Percentiles rank a stretch among this genome's conserved stretches.
These are phyloP conservation scores for Psittacula cyanocephala DNA, from an alignment of 2,113 vertebrate species.

Conservation along the genomic window DNA sequence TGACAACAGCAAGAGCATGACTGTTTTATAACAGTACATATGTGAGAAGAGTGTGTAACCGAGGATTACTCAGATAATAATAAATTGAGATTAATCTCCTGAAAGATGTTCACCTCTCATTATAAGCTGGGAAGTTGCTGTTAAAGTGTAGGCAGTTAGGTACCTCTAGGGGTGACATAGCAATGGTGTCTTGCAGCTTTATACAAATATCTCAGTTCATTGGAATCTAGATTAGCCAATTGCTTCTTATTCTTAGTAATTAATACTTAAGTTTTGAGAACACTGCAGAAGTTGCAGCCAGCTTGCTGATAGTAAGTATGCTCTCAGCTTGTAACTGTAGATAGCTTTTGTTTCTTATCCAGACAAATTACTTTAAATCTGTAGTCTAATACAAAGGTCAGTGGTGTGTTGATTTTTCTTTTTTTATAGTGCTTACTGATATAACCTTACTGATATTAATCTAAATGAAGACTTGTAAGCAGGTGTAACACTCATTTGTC, in stretches of 20 bases:
- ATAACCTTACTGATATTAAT: not conserved
- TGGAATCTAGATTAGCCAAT: conserved; percentile 10
- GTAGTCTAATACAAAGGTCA: not conserved
- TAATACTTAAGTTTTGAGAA: conserved; percentile 29
- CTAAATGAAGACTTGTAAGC: not conserved
- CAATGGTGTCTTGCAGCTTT: not conserved
- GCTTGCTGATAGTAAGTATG: not conserved
- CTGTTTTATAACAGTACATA: not conserved
- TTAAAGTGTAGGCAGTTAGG: not conserved
- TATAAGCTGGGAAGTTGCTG: not conserved
- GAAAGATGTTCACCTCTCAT: not conserved
- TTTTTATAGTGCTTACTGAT: not conserved
- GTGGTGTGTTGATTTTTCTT: not conserved
- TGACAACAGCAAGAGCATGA: not conserved
- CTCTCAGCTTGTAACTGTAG: not conserved
- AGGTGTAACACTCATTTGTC: not conserved
- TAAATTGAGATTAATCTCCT: conserved; percentile 18
- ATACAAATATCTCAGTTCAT: not conserved
- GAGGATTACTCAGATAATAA: conserved; percentile 19
- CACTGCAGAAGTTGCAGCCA: not conserved
- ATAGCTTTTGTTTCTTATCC: not conserved
- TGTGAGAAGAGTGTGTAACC: not conserved
- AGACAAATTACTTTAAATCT: not conserved
- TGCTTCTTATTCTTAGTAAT: conserved; percentile 11
- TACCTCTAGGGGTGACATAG: conserved; percentile 1